A percentile compares a stretch with the other conserved stretches of the same genome.
phyloP scores from a whole-genome alignment of 2,888 invertebrate species.

The Ennomos fuscantarius region DNA sequence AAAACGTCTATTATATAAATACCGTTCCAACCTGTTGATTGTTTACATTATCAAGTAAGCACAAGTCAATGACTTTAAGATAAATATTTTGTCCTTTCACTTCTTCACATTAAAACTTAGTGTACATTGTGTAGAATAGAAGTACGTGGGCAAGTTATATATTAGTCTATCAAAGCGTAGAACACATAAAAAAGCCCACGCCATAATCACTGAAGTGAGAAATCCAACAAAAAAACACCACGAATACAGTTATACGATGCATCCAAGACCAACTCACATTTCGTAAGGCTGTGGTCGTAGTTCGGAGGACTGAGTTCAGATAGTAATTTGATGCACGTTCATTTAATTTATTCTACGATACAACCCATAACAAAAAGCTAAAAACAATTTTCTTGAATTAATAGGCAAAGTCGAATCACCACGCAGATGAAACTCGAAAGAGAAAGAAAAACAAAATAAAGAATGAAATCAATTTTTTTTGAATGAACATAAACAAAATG shows the following conservation, averaged over 20 bases:
- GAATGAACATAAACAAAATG: no score
- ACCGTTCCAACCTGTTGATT: slow-evolving; percentile 3
- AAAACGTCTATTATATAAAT: no score
- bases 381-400: neutral
- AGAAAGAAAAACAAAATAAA: no score
- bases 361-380: neutral
- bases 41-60: slow-evolving; percentile 28
- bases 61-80: slow-evolving; percentile 9
- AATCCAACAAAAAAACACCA: slow-evolving; percentile 39
- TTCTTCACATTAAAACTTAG: slow-evolving; percentile 31
- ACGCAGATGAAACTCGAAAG: no score
- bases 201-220: slow-evolving; percentile 50
- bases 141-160: slow-evolving; percentile 39
- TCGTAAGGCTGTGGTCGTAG: slow-evolving; percentile 3
- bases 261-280: slow-evolving; percentile 15
- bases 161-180: slow-evolving; percentile 24
- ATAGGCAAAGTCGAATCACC: no score
- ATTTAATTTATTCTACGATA: slow-evolving; percentile 3
- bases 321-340: slow-evolving; percentile 2
- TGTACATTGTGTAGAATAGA: slow-evolving; percentile 6
- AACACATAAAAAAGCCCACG: slow-evolving; percentile 42
- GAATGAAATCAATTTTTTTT: no score
- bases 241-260: slow-evolving; percentile 32
- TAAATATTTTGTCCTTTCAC: slow-evolving; percentile 47
- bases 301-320: neutral